A percentile compares a stretch with the other conserved stretches of the same genome.
Evolutionary conservation across 2,888 invertebrate species (phyloP).

Genomic region (Lutraria lutraria): DNA sequence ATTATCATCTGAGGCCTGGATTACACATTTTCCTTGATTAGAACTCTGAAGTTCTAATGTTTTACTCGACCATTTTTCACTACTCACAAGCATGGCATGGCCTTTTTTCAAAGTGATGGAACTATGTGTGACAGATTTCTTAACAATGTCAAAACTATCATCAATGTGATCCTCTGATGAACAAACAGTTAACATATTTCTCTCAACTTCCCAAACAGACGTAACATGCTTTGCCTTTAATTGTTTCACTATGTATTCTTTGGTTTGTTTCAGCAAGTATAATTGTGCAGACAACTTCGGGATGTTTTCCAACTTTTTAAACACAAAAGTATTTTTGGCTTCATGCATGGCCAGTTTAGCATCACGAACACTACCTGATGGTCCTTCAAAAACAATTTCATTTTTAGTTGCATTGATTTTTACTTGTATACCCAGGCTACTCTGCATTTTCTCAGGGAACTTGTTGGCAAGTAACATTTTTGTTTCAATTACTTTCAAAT

Average conservation of each 20-base stretch:
- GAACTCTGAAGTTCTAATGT: constrained; percentile 13
- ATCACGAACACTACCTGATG: constrained; percentile 21
- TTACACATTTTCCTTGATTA: constrained; percentile 22
- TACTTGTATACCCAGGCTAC: constrained; percentile 46
- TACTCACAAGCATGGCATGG: background rate
- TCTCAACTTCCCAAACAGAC: constrained; percentile 57
- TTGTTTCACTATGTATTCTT: constrained; percentile 53
- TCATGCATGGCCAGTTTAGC: constrained; percentile 59
- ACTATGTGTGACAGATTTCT: constrained; percentile 21
- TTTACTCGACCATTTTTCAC: constrained; percentile 48
- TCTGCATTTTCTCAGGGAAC: constrained; percentile 51
- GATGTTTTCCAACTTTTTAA: background rate
- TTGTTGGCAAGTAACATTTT: constrained; percentile 63
- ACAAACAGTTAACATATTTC: constrained; percentile 32
- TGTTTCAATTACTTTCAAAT: constrained; percentile 44
- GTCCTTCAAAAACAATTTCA: constrained; percentile 60
- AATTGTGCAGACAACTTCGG: constrained; percentile 16
- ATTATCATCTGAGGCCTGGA: background rate
- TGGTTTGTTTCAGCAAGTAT: constrained; percentile 31
- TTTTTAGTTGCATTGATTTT: constrained; percentile 58
- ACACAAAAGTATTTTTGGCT: constrained; percentile 19
- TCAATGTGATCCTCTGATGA: background rate
- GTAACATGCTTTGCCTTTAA: constrained; percentile 35
- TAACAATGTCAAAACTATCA: constrained; percentile 25
- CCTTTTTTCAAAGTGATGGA: constrained; percentile 29